Conservation (phyloP, 2,113 vertebrate species). For the Poicephalus meyeri region DNA sequence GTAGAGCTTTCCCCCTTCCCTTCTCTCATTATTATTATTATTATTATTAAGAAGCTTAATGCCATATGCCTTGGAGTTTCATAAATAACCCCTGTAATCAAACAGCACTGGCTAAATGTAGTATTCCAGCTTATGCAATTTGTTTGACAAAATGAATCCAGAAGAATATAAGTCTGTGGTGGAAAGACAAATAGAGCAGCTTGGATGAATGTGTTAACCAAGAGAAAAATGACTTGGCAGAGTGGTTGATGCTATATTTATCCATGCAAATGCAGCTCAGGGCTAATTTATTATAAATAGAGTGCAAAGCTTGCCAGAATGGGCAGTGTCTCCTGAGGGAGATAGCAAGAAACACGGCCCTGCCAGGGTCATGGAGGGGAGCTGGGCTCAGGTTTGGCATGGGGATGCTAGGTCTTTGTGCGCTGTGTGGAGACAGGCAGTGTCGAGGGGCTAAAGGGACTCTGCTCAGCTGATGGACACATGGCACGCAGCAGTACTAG, state of each 20-base stretch:
- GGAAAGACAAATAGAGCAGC: slow-evolving; percentile 59
- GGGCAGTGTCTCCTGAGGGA: neutral
- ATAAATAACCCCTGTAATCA: slow-evolving; percentile 62
- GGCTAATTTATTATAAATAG: slow-evolving; percentile 56
- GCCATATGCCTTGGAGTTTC: slow-evolving; percentile 51
- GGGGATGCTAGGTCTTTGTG: neutral
- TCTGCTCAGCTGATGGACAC: neutral
- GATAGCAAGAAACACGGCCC: neutral
- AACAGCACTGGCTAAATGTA: slow-evolving; percentile 47
- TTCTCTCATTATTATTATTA: slow-evolving; percentile 53
- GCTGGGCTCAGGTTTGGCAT: neutral
- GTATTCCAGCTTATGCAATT: slow-evolving; percentile 53
- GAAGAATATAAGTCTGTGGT: slow-evolving; percentile 43
- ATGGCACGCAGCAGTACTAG: neutral
- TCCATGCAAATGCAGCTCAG: neutral
- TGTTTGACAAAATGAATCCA: slow-evolving; percentile 60
- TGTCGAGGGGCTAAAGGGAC: neutral
- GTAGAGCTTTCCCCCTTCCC: neutral
- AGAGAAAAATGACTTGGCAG: slow-evolving; percentile 52
- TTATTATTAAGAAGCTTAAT: slow-evolving; percentile 59
- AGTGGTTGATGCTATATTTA: slow-evolving; percentile 53
- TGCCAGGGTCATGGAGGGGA: neutral
- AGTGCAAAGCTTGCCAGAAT: neutral
- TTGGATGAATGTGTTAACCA: slow-evolving; percentile 62
- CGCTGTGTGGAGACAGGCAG: neutral